Conservation (phyloP, 2,888 invertebrate genomes). For the Drosophila nigritarsus region DNA sequence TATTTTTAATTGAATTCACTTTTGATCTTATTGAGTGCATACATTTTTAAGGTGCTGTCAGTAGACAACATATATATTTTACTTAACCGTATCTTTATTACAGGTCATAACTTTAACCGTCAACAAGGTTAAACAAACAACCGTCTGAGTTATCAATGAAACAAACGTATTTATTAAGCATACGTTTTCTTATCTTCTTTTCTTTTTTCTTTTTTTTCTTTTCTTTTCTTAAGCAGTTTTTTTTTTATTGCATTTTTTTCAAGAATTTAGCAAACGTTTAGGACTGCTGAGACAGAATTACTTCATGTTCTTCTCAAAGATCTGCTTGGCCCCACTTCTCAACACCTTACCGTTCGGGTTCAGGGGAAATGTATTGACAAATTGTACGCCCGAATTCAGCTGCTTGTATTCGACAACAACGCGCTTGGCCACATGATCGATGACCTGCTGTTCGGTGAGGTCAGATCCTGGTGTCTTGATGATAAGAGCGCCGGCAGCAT, state of each 20-base stretch:
- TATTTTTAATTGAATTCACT: background rate
- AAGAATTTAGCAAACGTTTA: background rate
- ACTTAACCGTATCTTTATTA: background rate
- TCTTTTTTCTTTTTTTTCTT: no score
- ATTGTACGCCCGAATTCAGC: constrained; percentile 73
- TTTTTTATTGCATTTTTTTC: background rate
- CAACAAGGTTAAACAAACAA: background rate
- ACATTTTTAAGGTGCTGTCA: no score
- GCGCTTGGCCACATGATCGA: constrained; percentile 54
- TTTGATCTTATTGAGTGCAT: background rate
- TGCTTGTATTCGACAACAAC: constrained; percentile 68
- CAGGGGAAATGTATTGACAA: constrained; percentile 69
- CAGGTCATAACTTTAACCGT: background rate
- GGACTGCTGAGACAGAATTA: background rate
- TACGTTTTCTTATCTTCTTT: constrained; percentile 11
- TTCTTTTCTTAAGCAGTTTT: background rate
- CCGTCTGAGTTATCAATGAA: background rate
- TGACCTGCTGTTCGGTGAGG: constrained; percentile 55
- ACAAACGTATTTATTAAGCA: constrained; percentile 1
- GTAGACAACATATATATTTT: background rate
- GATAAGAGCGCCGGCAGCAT: constrained; percentile 78
- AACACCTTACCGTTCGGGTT: constrained; percentile 75
- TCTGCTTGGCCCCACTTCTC: constrained; percentile 42
- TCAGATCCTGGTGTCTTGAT: constrained; percentile 46
- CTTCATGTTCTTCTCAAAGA: constrained; percentile 37